Conservation (phyloP, 2,888 invertebrate species). For the Synanthedon formicaeformis region DNA sequence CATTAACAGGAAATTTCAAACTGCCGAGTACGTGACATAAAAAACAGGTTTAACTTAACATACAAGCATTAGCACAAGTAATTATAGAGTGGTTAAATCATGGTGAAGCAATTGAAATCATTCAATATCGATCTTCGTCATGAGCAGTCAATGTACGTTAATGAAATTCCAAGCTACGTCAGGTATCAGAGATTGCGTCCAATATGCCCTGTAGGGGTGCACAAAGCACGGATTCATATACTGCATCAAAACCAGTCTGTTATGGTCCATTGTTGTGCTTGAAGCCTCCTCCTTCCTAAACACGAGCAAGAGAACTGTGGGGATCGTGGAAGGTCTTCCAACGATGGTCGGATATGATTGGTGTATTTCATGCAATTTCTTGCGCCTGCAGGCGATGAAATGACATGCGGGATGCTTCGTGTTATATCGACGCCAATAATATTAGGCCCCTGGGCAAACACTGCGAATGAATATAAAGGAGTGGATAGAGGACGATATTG, state of each 20-base stretch:
- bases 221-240: conserved; percentile 27
- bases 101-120: neutral
- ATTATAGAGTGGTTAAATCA: too few species aligned
- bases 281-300: conserved; percentile 2
- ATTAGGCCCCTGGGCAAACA: conserved; percentile 26
- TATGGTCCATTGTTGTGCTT: conserved; percentile 18
- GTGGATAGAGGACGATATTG: conserved; percentile 8
- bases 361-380: conserved; percentile 61
- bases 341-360: conserved; percentile 30
- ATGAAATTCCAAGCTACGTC: conserved; percentile 57
- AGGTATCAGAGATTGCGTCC: conserved; percentile 62
- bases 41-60: too few species aligned
- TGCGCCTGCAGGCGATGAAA: conserved; percentile 54
- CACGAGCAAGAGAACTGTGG: conserved; percentile 1
- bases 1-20: too few species aligned
- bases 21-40: too few species aligned
- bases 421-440: conserved; percentile 51
- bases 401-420: conserved; percentile 48
- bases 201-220: conserved; percentile 53
- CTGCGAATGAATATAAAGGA: conserved; percentile 25
- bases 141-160: conserved; percentile 50
- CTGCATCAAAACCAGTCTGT: conserved; percentile 22
- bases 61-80: too few species aligned
- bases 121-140: conserved; percentile 19
- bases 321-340: conserved; percentile 15